Percentiles rank a stretch among this genome's conserved stretches.
Conservation (phyloP, 2,113 vertebrate genomes). For the Amazona vittata region DNA sequence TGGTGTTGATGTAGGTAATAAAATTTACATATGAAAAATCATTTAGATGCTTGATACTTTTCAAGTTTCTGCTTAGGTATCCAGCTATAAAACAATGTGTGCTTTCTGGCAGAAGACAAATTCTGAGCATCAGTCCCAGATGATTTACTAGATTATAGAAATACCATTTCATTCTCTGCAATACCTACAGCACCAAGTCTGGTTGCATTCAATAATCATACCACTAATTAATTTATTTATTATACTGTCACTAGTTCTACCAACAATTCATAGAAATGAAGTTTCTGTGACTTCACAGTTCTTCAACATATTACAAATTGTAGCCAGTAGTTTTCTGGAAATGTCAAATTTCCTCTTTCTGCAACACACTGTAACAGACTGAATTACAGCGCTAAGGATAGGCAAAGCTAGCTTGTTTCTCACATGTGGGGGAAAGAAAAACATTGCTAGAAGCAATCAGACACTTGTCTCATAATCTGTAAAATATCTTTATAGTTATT, state of each 20-base stretch:
- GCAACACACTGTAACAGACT: background rate
- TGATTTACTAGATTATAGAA: constrained; percentile 8
- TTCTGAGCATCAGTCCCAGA: background rate
- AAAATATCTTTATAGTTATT: background rate
- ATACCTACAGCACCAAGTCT: background rate
- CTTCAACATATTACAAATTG: background rate
- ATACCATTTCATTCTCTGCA: background rate
- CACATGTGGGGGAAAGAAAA: background rate
- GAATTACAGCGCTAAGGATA: background rate
- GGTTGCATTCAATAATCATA: background rate
- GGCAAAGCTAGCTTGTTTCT: background rate
- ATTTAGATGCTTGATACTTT: background rate
- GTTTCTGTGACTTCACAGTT: constrained; percentile 21
- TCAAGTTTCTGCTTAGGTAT: background rate
- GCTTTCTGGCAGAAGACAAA: background rate
- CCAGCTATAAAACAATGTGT: background rate
- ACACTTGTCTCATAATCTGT: background rate
- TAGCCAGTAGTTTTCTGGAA: background rate
- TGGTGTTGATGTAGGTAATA: background rate
- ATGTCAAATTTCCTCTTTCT: background rate
- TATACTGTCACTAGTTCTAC: constrained; percentile 37
- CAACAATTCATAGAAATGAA: constrained; percentile 19
- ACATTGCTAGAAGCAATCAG: background rate
- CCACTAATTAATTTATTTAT: background rate
- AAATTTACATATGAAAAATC: background rate